Percentiles rank a stretch among this genome's conserved stretches.
These are phyloP conservation scores for Acipenser transmontanus DNA, from an alignment of 2,797 vertebrate genomes.

Conservation along the genomic window DNA sequence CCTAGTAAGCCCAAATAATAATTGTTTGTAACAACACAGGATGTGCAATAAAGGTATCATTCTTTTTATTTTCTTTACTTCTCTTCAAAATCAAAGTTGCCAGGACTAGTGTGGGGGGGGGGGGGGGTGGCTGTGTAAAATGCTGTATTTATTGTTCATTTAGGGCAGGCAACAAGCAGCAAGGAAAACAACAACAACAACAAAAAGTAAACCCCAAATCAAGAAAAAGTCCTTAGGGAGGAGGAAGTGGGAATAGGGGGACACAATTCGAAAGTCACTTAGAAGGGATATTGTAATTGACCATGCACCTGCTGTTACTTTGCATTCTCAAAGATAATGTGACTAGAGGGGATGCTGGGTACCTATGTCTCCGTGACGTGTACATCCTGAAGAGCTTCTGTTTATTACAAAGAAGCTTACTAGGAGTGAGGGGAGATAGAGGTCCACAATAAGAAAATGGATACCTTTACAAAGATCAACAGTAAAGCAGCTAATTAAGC, in stretches of 20 bases:
- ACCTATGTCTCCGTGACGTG: conserved; percentile 89
- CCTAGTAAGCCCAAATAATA: no score
- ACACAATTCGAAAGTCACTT: conserved; percentile 32
- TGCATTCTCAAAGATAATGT: conserved; percentile 85
- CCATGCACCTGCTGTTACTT: conserved; percentile 87
- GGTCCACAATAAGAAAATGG: conserved; percentile 56
- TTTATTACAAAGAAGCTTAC: conserved; percentile 93
- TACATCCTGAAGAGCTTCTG: conserved; percentile 94
- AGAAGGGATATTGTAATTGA: conserved; percentile 37
- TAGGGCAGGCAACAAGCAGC: conserved; percentile 69
- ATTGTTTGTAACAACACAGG: no score
- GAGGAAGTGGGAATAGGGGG: conserved; percentile 28
- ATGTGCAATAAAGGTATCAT: no score
- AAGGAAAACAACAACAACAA: conserved; percentile 49
- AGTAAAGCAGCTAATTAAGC: conserved; percentile 30
- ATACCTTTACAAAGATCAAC: conserved; percentile 28
- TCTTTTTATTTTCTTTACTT: no score
- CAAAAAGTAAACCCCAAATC: conserved; percentile 32
- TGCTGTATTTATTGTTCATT: background rate
- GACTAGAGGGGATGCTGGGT: conserved; percentile 74
- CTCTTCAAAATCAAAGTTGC: no score
- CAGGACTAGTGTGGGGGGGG: conserved; percentile 14
- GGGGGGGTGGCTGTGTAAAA: background rate
- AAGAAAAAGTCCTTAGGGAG: conserved; percentile 36
- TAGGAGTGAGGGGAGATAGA: conserved; percentile 88